Evolutionary conservation across 2,113 vertebrate species (phyloP).

Genomic region (Falcunculus frontatus): DNA sequence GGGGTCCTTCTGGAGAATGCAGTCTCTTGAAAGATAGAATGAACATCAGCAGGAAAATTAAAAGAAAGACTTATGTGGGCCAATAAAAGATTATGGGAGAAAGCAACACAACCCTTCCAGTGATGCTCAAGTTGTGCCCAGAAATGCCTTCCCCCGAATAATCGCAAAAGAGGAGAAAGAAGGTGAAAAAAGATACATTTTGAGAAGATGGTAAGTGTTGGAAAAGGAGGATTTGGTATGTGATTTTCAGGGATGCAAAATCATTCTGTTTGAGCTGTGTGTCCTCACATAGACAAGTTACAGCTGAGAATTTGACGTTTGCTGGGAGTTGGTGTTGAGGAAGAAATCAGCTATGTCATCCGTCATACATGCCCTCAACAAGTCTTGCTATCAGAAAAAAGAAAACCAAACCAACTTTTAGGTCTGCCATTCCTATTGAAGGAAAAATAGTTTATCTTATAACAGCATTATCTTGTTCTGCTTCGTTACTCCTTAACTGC

Average conservation of each 20-base stretch:
- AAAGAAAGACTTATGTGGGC: neutral
- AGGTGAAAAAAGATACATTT: neutral
- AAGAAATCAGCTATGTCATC: neutral
- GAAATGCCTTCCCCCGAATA: neutral
- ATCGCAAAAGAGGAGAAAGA: neutral
- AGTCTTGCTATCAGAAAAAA: neutral
- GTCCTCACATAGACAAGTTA: neutral
- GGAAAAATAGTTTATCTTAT: neutral
- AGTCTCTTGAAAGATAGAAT: neutral
- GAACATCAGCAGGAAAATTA: neutral
- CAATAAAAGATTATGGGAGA: neutral
- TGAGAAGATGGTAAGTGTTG: neutral
- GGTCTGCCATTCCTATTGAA: neutral
- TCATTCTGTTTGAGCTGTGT: neutral
- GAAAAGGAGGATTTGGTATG: neutral
- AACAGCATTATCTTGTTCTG: neutral
- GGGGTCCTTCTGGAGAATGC: neutral
- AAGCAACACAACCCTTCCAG: neutral
- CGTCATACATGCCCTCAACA: neutral
- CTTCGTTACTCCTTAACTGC: neutral
- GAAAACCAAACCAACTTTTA: neutral
- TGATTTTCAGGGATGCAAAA: neutral
- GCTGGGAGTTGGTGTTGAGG: neutral
- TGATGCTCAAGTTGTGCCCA: neutral
- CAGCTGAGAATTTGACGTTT: neutral